Evolutionary conservation across 2,888 invertebrate species (phyloP), one percentile per base, ranked within the genome.

Genomic region (Hypercompe scribonia): DNA sequence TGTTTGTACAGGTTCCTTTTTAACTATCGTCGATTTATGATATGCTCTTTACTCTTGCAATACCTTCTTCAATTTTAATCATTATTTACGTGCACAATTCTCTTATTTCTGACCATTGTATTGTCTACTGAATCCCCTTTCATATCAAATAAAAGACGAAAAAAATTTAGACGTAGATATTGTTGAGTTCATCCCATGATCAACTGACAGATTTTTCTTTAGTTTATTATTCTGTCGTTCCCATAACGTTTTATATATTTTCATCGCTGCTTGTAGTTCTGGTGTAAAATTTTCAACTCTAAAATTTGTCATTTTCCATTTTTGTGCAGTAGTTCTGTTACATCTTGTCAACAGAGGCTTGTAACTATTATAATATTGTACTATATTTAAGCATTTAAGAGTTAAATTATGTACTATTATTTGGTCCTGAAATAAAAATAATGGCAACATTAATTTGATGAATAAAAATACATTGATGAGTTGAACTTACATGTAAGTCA

Each of bases 261-360:
- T 54, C 28, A 71, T 36, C 18, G 70, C 76, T 42, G 75, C 82
- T 72, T 83, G 85, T 68, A 91, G 75, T 61, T 84, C 74, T 0
- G 86, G 85, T 0, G 73, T 74, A 7, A 90, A 78, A 72, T 77
- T 88, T 3, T 86, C 81, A 3, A 74, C 64, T 0, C 78, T 73
- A 54, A 82, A 91, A 65, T 91, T 88, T 63, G 92, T 88, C 79
- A 92, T 86, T 0, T 78, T 65, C 92, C 92, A 93, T 79, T 83
- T 85, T 64, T 92, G 90, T 0, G 81, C 81, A 8, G 79, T 1
- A 13, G 75, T 42, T 36, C 80, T 67, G 42, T 77, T 34, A 69
- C 92, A 92, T 0, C 78, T 70, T 11, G 82, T 78, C 31, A 91
- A 50, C 0, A 79, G 74, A 3, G 89, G 13, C 67, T 72, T 84